These are phyloP conservation scores for Paramuricea clavata DNA, from an alignment of 92 coral and sea anemone genomes.

Conservation along the genomic window DNA sequence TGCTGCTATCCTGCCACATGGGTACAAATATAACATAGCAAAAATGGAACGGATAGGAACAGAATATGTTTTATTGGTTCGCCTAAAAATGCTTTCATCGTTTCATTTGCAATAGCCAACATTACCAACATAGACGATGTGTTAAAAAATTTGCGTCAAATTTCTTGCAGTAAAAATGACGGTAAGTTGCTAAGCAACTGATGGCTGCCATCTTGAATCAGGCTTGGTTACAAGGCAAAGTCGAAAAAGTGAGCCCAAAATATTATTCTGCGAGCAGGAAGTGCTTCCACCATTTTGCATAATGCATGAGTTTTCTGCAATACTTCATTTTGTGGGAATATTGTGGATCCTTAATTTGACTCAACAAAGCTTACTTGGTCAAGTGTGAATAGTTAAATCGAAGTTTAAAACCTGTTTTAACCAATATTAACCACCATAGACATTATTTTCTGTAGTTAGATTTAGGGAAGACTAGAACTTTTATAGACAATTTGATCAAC, in stretches of 20 bases:
- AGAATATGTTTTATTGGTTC: conserved; percentile 2
- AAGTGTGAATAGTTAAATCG: neutral
- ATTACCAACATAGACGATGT: neutral
- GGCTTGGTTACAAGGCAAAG: too few species aligned
- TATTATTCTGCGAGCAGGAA: too few species aligned
- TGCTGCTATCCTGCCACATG: conserved; percentile 58
- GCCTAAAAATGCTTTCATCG: neutral
- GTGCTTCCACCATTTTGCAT: conserved; percentile 2
- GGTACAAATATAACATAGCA: conserved; percentile 46
- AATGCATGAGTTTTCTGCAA: neutral
- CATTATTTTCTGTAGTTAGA: too few species aligned
- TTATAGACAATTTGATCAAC: too few species aligned
- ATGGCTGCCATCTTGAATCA: too few species aligned
- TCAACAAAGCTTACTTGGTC: neutral
- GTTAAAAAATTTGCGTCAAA: too few species aligned
- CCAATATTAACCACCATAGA: neutral
- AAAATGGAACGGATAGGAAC: conserved; percentile 43
- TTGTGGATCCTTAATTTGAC: too few species aligned
- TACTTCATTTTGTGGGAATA: neutral
- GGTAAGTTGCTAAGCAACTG: too few species aligned
- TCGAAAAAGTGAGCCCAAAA: too few species aligned
- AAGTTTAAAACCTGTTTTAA: neutral
- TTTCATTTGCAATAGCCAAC: conserved; percentile 3
- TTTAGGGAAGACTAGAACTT: too few species aligned
- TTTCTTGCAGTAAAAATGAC: too few species aligned